phyloP scores from a whole-genome alignment of 2,888 invertebrate genomes.

The Charanyca ferruginea region DNA sequence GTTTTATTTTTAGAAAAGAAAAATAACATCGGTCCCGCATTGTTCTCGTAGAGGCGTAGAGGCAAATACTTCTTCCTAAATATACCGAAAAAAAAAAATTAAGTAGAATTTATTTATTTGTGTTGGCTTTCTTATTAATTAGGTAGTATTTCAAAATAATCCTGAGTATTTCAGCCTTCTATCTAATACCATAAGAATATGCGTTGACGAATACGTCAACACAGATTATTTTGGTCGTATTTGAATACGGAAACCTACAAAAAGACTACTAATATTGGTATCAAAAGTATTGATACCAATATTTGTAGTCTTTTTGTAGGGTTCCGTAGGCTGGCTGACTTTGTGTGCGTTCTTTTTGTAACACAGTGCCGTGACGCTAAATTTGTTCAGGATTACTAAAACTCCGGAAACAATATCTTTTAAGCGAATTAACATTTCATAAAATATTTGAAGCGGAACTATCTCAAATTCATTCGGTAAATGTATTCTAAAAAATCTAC shows the following conservation, averaged over 20 bases:
- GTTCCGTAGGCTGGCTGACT: no score
- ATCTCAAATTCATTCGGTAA: conserved; percentile 5
- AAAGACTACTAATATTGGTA: no score
- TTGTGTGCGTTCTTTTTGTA: neutral
- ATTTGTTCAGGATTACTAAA: conserved; percentile 18
- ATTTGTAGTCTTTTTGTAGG: no score
- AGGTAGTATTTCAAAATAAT: no score
- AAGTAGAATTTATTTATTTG: neutral
- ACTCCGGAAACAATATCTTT: conserved; percentile 13
- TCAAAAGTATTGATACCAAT: neutral
- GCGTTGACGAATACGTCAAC: no score
- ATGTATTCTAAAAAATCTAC: conserved; percentile 20
- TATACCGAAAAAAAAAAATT: neutral
- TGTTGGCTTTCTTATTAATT: no score
- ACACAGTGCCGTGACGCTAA: neutral
- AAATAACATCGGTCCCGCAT: no score
- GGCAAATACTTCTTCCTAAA: neutral
- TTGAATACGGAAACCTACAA: no score
- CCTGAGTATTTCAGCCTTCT: no score
- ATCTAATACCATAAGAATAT: no score
- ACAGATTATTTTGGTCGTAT: no score
- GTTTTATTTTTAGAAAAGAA: conserved; percentile 5
- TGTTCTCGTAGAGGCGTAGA: no score
- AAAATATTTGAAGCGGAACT: conserved; percentile 24
- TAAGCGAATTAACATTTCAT: conserved; percentile 17